Conservation (phyloP, 2,888 invertebrate genomes). For the Brenthis daphne region DNA sequence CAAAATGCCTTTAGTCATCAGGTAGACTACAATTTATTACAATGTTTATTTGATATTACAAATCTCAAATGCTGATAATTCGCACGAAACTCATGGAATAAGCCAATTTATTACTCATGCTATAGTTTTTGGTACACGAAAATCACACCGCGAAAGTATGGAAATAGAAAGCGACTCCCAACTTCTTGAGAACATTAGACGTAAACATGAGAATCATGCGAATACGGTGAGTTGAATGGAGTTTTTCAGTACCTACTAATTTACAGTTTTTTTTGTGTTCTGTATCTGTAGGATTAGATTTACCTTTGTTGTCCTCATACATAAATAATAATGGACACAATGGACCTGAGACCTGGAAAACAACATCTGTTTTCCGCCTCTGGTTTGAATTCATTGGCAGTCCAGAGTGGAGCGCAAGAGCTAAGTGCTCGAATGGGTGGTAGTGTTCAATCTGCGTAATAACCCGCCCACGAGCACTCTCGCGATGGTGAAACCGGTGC, state of each 20-base stretch:
- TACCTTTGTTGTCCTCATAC: too few species aligned
- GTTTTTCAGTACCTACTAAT: neutral
- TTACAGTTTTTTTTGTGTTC: neutral
- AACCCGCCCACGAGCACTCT: too few species aligned
- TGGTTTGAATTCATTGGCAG: too few species aligned
- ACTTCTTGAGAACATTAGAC: conserved; percentile 56
- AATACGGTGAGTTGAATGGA: neutral
- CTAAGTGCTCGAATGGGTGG: too few species aligned
- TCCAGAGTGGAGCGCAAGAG: too few species aligned
- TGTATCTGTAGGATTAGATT: too few species aligned
- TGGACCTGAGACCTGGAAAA: too few species aligned
- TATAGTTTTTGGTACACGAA: neutral
- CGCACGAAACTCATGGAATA: conserved; percentile 23
- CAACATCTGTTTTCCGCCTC: too few species aligned
- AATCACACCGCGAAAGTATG: conserved; percentile 46
- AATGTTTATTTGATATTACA: conserved; percentile 6
- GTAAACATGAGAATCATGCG: conserved; percentile 56
- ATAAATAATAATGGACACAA: too few species aligned
- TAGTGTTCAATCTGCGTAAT: too few species aligned
- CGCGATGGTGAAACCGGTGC: too few species aligned
- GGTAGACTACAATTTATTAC: conserved; percentile 1
- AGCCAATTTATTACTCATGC: neutral
- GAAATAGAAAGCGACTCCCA: conserved; percentile 60
- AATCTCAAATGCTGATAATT: neutral
- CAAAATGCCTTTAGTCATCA: neutral